Evolutionary conservation across 2,888 invertebrate genomes (phyloP).

Genomic region (Papilio gigon): DNA sequence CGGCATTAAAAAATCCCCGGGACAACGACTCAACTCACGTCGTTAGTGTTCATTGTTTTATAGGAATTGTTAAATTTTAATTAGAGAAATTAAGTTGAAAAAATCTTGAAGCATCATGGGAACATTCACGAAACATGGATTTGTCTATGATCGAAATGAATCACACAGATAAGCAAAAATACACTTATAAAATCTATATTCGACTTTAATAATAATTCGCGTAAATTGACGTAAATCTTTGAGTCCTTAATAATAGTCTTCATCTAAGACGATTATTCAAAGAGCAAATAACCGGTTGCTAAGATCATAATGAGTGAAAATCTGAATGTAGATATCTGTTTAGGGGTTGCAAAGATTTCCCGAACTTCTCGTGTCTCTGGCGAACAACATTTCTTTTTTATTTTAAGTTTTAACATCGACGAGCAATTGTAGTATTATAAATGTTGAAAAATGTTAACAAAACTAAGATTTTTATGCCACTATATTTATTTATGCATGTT

Average conservation of each 20-base stretch:
- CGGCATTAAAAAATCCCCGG: no score
- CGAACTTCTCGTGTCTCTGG: no score
- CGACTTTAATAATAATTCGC: neutral
- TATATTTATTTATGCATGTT: neutral
- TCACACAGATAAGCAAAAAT: neutral
- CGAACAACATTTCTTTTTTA: no score
- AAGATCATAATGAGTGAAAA: no score
- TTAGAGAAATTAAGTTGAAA: no score
- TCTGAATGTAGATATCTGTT: no score
- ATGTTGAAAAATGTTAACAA: neutral
- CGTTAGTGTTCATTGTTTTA: no score
- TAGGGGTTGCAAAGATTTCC: neutral
- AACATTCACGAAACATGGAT: neutral
- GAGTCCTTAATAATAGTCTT: neutral
- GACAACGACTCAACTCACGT: no score
- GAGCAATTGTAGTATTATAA: neutral
- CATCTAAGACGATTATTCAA: neutral
- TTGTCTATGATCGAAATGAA: slow-evolving; percentile 10
- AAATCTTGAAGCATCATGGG: no score
- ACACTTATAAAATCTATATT: neutral
- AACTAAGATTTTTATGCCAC: neutral
- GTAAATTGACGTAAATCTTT: neutral
- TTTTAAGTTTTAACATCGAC: no score
- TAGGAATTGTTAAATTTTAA: no score
- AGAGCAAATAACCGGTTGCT: neutral